Evolutionary conservation across 2,888 invertebrate genomes (phyloP), one percentile per base, ranked within the genome.

Genomic region (Drosophila ustulata): DNA sequence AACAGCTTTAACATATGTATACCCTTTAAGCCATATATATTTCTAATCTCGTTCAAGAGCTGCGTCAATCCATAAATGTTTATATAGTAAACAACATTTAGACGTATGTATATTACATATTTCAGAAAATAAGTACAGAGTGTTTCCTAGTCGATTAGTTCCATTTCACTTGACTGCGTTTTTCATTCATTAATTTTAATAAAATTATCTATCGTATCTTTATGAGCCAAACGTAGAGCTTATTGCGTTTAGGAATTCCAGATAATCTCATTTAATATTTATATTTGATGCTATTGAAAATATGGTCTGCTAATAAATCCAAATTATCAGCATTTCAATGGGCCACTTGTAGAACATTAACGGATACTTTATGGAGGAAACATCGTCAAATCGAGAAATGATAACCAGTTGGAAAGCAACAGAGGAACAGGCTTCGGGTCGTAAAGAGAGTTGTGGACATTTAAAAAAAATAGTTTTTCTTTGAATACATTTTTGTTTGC

Each of bases 191-290:
- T 52, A 13, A n/a, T 61, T 61, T 56, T 39, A 59, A 11, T 23
- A 13, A 3, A 2, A n/a, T 52, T 28, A 46, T 46, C n/a, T 7
- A 47, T 7, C 13, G 8, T 9, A 30, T 28, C 34, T 11, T 7
- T 34, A 2, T n/a, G 23, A 41, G 13, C 6, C 11, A n/a, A 37
- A n/a, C 37, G 37, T 11, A n/a, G 11, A n/a, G 5, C 5, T 37
- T 37, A 37, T 37, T 37, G n/a, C 37, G 11, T n/a, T n/a, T 37
- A 37, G 37, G 13, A 45, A 43, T 46, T n/a, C 25, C 25, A 66
- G 59, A 41, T 59, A 46, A 46, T 28, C 8, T 8, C 2, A 49
- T 30, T 58, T 11, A 52, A 51, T 57, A 64, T 26, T 49, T 8
- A n/a, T 39, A 18, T 45, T 32, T 23, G 23, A 32, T n/a, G 23